A percentile compares a stretch with the other conserved stretches of the same genome.
These are phyloP conservation scores for Sarcophilus harrisii DNA, from an alignment of 2,797 vertebrate genomes.

Conservation along the genomic window DNA sequence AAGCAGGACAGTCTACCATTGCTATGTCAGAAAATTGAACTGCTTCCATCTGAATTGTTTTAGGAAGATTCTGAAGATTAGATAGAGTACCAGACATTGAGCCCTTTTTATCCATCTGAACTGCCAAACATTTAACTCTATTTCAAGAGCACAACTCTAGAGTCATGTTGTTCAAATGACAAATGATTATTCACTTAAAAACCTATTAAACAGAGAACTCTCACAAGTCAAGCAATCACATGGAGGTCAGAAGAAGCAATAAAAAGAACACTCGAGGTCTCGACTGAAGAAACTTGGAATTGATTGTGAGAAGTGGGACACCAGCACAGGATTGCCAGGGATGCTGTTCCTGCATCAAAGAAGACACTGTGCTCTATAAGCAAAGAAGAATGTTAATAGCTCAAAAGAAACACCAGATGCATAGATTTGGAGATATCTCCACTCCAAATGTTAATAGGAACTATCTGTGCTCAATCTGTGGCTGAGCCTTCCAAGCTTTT, in stretches of 20 bases:
- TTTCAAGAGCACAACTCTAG: background rate
- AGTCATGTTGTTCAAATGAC: background rate
- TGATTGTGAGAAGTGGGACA: background rate
- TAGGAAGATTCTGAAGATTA: background rate
- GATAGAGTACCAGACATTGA: background rate
- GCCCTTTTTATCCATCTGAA: background rate
- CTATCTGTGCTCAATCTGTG: background rate
- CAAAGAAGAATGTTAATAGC: background rate
- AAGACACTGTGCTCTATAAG: background rate
- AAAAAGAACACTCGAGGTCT: background rate
- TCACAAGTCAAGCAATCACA: background rate
- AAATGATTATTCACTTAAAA: background rate
- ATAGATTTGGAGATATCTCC: background rate
- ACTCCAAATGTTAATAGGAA: background rate
- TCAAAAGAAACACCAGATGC: background rate
- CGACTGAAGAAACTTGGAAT: background rate
- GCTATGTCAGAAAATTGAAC: background rate
- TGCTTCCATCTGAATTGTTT: background rate
- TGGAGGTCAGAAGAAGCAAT: background rate
- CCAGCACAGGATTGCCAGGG: background rate
- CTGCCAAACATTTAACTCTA: background rate
- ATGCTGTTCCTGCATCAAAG: background rate
- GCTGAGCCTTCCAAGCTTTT: background rate
- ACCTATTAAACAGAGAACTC: background rate
- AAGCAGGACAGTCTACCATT: background rate